These are phyloP conservation scores for Drosophila anceps DNA, from an alignment of 2,888 invertebrate genomes.

Conservation along the genomic window DNA sequence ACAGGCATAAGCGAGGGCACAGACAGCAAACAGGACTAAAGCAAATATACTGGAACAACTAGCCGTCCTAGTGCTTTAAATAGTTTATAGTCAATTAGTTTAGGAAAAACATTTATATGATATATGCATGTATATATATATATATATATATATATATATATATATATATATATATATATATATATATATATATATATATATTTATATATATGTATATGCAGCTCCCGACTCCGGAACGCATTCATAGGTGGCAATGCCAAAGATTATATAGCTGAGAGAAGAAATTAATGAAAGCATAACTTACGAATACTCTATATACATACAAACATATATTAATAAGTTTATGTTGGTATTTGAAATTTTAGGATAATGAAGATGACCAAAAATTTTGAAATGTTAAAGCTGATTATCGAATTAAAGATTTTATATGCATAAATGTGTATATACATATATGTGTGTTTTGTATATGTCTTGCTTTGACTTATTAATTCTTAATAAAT, in stretches of 20 bases:
- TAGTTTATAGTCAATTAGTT: conserved; percentile 60
- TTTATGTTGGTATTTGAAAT: conserved; percentile 39
- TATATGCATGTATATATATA: not conserved
- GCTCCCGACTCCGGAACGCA: conserved; percentile 15
- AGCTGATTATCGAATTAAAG: conserved; percentile 52
- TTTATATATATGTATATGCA: conserved; percentile 16
- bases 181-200: too few species aligned
- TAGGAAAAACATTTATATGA: conserved; percentile 24
- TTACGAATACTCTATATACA: conserved; percentile 55
- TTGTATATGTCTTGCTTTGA: not conserved
- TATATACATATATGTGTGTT: not conserved
- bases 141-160: not conserved
- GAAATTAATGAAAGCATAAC: conserved; percentile 1
- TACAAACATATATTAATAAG: conserved; percentile 22
- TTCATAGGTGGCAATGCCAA: conserved; percentile 66
- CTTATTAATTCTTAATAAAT: too few species aligned
- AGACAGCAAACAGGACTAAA: conserved; percentile 48
- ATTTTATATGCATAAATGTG: conserved; percentile 36
- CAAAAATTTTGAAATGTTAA: conserved; percentile 41
- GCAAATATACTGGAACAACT: conserved; percentile 3
- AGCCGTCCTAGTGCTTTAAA: conserved; percentile 75
- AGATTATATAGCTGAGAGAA: conserved; percentile 48
- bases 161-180: not conserved
- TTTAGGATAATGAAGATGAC: conserved; percentile 16
- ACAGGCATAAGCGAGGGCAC: conserved; percentile 51